These are phyloP conservation scores for Hypotaenidia philippensis DNA, from an alignment of 2,797 vertebrate genomes.

Conservation along the genomic window DNA sequence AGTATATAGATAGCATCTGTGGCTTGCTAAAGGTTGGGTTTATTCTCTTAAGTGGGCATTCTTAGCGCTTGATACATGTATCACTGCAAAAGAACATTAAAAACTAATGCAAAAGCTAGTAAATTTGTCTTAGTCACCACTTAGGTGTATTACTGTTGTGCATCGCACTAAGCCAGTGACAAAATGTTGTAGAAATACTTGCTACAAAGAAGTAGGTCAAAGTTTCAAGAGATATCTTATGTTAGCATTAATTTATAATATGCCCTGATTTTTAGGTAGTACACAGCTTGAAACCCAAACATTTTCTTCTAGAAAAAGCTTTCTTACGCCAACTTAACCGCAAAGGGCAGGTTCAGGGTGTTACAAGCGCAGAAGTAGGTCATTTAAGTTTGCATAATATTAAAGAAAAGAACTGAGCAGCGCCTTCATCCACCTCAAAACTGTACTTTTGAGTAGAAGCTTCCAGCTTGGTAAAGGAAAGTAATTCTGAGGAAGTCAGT, in stretches of 20 bases:
- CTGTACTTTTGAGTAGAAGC: neutral
- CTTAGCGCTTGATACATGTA: neutral
- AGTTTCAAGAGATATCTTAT: neutral
- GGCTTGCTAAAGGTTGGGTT: neutral
- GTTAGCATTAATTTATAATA: neutral
- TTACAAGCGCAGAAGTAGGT: neutral
- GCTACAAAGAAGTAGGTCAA: neutral
- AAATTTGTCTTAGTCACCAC: neutral
- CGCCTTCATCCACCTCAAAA: neutral
- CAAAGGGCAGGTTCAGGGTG: neutral
- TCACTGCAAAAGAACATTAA: neutral
- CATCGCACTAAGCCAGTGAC: neutral
- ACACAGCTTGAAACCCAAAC: neutral
- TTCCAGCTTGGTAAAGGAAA: neutral
- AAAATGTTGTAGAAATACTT: neutral
- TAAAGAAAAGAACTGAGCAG: fast-evolving
- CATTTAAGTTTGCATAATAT: neutral
- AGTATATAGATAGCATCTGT: neutral
- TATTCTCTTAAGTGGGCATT: neutral
- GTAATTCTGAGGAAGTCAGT: neutral
- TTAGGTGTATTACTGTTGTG: neutral
- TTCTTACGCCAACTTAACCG: neutral
- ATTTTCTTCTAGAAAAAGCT: neutral
- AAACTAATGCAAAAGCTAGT: neutral
- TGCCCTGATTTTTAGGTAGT: neutral